phyloP scores from a whole-genome alignment of 2,797 vertebrate species.

The Hyperoplus lanceolatus region DNA sequence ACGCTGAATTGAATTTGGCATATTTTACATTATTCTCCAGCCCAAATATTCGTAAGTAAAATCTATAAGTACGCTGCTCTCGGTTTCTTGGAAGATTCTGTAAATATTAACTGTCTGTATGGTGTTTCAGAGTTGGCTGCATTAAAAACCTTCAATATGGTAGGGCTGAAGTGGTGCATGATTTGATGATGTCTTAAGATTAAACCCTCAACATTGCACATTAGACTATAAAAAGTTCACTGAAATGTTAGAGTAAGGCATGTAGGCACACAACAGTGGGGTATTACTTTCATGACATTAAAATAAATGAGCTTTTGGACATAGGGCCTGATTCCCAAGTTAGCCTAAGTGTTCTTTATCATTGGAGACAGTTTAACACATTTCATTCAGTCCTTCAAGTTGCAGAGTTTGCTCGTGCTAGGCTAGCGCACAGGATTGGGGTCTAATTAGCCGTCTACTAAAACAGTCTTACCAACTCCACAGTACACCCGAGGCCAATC shows the following conservation, averaged over 20 bases:
- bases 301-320: too few relatives aligned
- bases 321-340: too few relatives aligned
- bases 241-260: conserved; percentile 48
- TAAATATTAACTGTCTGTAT: conserved; percentile 68
- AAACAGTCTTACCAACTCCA: too few relatives aligned
- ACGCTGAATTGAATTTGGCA: conserved; percentile 22
- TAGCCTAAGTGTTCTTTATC: too few relatives aligned
- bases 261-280: conserved; percentile 38
- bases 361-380: too few relatives aligned
- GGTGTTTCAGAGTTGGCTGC: conserved; percentile 53
- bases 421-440: too few relatives aligned
- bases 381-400: too few relatives aligned
- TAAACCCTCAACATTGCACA: conserved; percentile 41
- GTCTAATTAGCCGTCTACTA: too few relatives aligned
- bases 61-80: conserved; percentile 22
- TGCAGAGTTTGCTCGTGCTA: too few relatives aligned
- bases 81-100: conserved; percentile 38
- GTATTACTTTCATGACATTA: conserved; percentile 10
- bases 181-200: conserved; percentile 59
- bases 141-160: conserved; percentile 42
- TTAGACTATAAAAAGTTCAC: conserved; percentile 34
- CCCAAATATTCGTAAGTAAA: conserved; percentile 15
- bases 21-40: conserved; percentile 16
- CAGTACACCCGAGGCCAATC: too few relatives aligned
- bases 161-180: conserved; percentile 54